These are phyloP conservation scores for Auanema sp. DNA, from an alignment of 2,888 invertebrate species.

Conservation along the genomic window DNA sequence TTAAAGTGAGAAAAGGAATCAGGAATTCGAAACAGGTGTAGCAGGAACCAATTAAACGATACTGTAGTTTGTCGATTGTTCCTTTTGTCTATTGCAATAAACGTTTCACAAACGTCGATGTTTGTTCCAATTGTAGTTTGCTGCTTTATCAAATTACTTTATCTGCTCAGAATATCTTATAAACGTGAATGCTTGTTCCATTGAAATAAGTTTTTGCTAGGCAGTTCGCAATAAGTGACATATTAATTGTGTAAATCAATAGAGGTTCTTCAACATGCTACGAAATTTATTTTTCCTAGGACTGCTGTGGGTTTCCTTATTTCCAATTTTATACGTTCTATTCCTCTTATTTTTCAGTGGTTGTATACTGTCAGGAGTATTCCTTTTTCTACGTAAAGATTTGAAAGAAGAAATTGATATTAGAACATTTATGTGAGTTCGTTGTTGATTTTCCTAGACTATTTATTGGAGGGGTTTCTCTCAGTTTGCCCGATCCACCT, in stretches of 20 bases:
- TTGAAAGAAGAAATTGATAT: conserved; percentile 23
- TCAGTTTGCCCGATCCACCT: conserved; percentile 51
- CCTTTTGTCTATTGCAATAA: too few species aligned
- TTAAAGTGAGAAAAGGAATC: too few species aligned
- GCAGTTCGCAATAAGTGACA: too few species aligned
- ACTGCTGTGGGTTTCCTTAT: conserved; percentile 32
- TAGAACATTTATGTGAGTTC: conserved; percentile 13
- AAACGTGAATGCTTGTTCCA: too few species aligned
- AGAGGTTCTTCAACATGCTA: conserved; percentile 2
- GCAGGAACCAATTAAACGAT: too few species aligned
- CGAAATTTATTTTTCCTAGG: conserved; percentile 22
- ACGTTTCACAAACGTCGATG: too few species aligned
- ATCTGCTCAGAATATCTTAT: too few species aligned
- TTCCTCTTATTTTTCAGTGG: conserved; percentile 23
- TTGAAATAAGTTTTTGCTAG: too few species aligned
- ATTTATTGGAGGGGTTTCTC: conserved; percentile 4
- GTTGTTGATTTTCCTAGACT: not conserved
- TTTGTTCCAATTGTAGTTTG: too few species aligned
- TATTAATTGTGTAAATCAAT: not conserved
- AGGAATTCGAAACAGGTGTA: too few species aligned
- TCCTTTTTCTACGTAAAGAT: conserved; percentile 30
- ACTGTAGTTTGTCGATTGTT: too few species aligned
- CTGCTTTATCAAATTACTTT: too few species aligned
- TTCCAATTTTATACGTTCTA: not conserved
- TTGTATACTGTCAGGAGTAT: conserved; percentile 24